Conservation (phyloP, 2,797 vertebrate genomes). For the Anguilla megastoma region DNA sequence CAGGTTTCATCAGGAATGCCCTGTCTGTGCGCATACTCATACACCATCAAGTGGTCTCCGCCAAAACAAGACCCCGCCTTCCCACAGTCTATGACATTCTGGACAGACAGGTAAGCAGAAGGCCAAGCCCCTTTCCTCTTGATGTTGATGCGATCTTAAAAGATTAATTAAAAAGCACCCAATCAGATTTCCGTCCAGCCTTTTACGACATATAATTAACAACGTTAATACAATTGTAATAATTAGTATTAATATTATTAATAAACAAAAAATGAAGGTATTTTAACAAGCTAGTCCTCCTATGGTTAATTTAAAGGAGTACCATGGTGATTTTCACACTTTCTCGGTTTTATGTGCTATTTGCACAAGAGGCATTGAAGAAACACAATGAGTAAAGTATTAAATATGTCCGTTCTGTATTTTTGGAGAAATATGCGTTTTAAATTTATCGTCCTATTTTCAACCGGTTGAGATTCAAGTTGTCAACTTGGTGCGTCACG, state of each 20-base stretch:
- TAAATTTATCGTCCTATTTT: too few relatives aligned
- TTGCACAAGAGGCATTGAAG: too few relatives aligned
- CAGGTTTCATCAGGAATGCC: conserved; percentile 97
- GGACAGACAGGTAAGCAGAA: conserved; percentile 88
- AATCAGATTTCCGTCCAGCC: neutral
- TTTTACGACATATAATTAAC: neutral
- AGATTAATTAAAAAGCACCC: neutral
- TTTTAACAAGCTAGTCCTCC: neutral
- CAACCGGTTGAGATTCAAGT: too few relatives aligned
- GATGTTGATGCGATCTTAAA: conserved; percentile 93
- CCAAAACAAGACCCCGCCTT: conserved; percentile 83
- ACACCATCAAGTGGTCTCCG: conserved; percentile 83
- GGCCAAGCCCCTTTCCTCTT: conserved; percentile 89
- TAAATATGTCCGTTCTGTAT: too few relatives aligned
- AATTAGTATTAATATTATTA: too few relatives aligned
- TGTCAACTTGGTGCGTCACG: too few relatives aligned
- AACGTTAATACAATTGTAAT: too few relatives aligned
- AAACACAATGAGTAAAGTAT: too few relatives aligned
- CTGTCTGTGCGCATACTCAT: conserved; percentile 81
- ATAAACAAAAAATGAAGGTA: neutral
- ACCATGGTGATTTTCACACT: too few relatives aligned
- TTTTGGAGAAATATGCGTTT: too few relatives aligned
- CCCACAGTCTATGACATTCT: conserved; percentile 89
- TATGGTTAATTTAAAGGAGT: neutral
- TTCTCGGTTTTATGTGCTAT: too few relatives aligned